Conservation (phyloP, 92 coral and sea anemone genomes). For the Phenganax subtilis region DNA sequence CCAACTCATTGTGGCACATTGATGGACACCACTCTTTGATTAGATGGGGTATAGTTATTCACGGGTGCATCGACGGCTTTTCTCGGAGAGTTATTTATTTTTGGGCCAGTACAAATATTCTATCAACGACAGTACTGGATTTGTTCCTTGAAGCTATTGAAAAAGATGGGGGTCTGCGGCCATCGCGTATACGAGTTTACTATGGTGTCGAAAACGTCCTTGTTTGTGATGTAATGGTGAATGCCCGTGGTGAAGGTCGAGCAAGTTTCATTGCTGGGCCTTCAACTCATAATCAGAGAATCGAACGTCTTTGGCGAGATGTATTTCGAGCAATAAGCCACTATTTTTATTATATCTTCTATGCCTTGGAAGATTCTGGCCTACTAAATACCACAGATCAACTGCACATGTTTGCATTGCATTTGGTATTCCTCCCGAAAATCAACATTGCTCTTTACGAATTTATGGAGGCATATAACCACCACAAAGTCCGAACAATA, state of each 20-base stretch:
- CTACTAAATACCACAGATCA: constrained; percentile 35
- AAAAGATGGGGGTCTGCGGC: constrained; percentile 44
- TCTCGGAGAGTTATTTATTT: constrained; percentile 40
- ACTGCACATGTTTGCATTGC: constrained; percentile 30
- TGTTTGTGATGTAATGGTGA: constrained; percentile 34
- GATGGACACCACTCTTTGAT: constrained; percentile 16
- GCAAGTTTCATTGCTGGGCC: constrained; percentile 14
- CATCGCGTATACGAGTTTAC: constrained; percentile 57
- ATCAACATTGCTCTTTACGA: constrained; percentile 46
- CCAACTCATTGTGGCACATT: background rate
- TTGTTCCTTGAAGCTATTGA: constrained; percentile 45
- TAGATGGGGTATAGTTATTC: constrained; percentile 5
- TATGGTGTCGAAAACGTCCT: constrained; percentile 58
- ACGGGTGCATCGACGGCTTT: constrained; percentile 15
- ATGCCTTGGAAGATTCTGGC: constrained; percentile 48
- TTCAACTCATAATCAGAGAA: constrained; percentile 12
- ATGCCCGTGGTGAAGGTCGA: constrained; percentile 9
- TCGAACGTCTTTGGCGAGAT: constrained; percentile 16
- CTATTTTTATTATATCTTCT: constrained; percentile 42
- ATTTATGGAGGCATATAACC: constrained; percentile 35
- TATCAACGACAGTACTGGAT: constrained; percentile 48
- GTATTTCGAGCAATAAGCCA: constrained; percentile 28
- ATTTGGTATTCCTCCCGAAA: constrained; percentile 37
- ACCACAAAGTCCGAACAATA: constrained; percentile 41
- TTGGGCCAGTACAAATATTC: constrained; percentile 47